Base-by-base conservation (phyloP, 2,888 invertebrate genomes). In the Andricus quercusramuli region DNA sequence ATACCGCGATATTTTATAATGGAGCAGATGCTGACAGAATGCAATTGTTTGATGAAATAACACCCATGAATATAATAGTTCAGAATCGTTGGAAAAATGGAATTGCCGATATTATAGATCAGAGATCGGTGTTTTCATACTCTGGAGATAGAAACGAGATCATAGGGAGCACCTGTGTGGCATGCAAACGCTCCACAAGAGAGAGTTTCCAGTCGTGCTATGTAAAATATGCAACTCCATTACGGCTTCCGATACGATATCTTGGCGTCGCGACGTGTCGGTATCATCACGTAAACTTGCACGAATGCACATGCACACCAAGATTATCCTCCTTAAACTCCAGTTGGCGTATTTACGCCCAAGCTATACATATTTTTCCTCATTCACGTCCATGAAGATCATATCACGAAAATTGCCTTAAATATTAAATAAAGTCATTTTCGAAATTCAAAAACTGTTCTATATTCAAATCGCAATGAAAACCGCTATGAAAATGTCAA, bases 211-310 rank as follows among this genome's bases (percentile, higher is more conserved):
- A 51, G 70, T 70, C 47, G 47, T 70, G 20, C 20, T 22, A 32
- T 70, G 29, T 70, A 29, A 70, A 70, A 70, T 70, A 70, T 47
- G 70, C 29, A 17, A 29, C 29, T 17, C 13, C 67, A 67, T 67
- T 67, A 67, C 29, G 9, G 9, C n/a, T 51, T 51, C 22, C 59
- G 70, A 70, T 29, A 70, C 20, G 20, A 29, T 70, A 70, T 29
- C 70, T 51, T 25, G 29, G 6, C 20, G 51, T 47, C 11, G 29
- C 20, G 51, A 47, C 51, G 6, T 11, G 51, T 47, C 11, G 29
- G 29, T 70, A 25, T 70, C 51, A 20, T 29, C 70, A 32, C 47
- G 51, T 70, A 70, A 70, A 51, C 29, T 29, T 51, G 8, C 51
- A 25, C 25, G 1, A 25, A 25, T 25, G 25, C 25, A 29, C 22